Evolutionary conservation across 30 jellyfish, hydroid and myxozoan genomes (phyloP), one percentile per base, ranked within the genome.

Genomic region (Sanderia malayensis): DNA sequence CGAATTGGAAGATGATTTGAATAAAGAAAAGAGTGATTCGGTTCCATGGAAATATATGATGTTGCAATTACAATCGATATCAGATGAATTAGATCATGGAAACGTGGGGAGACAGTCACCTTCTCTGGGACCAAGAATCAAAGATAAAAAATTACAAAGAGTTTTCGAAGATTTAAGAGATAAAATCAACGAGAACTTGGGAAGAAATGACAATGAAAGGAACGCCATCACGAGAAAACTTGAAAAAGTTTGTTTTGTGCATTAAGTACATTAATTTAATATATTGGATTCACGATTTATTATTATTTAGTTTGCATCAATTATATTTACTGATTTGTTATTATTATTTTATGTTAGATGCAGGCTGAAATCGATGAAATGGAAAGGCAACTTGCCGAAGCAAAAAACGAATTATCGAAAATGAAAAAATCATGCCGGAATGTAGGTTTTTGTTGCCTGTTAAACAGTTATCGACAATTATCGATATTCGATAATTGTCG

Each of bases 141-240:
- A 47, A 59, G 86, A 74, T 21, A 74, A 60, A 46, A 59, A 44
- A 44, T 32, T 74, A 22, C 77, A 41, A 31, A 52, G 70, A 31
- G 58, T 47, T n/a, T 74, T 74, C 44, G 86, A 74, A n/a, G 86
- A 74, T 59, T 62, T 74, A 47, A 49, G 86, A 17, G 70, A 41
- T 19, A 74, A 60, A 22, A 2, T 74, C 19, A 33, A 23, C 41
- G 86, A 44, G 2, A 21, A 41, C 28, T 1, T 32, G 11, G 77
- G 41, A 21, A 61, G 10, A 58, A 74, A 58, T 21, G 86, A 74
- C 44, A 70, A 74, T 11, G 86, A 74, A 59, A 59, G 20, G n/a
- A 73, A 74, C 26, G 79, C 71, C 3, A 23, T 21, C 52, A 64
- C 26, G 29, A 59, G 47, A 37, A 44, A 74, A 29, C 31, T 74